A percentile compares a stretch with the other conserved stretches of the same genome.
Conservation (phyloP, 2,888 invertebrate species). For the Drosophila nr. perissopoda region DNA sequence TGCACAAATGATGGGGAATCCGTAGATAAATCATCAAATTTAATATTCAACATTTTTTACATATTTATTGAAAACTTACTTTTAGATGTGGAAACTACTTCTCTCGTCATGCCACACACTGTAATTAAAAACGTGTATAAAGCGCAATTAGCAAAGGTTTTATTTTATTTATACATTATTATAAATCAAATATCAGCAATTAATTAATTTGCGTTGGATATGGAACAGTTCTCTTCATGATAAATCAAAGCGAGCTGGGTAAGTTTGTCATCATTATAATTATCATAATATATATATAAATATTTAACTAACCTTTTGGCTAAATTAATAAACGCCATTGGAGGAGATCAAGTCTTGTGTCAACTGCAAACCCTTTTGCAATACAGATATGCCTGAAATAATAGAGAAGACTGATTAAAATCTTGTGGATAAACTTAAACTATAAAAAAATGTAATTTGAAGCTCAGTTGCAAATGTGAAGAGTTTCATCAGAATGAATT, state of each 20-base stretch:
- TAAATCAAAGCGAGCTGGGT: conserved; percentile 78
- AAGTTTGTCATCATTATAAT: conserved; percentile 53
- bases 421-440: not conserved
- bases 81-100: not conserved
- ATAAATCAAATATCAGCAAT: conserved; percentile 3
- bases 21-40: conserved; percentile 8
- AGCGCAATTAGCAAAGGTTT: not conserved
- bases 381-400: conserved; percentile 10
- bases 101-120: not conserved
- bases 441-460: not conserved
- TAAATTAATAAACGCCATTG: too few species aligned
- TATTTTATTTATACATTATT: not conserved
- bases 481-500: conserved; percentile 53
- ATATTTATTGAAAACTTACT: not conserved
- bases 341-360: too few species aligned
- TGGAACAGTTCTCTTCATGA: conserved; percentile 74
- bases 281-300: not conserved
- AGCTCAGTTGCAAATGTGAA: conserved; percentile 46
- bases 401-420: not conserved
- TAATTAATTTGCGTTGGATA: conserved; percentile 39
- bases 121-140: not conserved
- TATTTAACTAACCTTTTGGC: not conserved
- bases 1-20: conserved; percentile 15
- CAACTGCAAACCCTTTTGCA: not conserved
- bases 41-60: not conserved